Conservation (phyloP, 2,113 vertebrate genomes). For the Phyllopteryx taeniolatus region DNA sequence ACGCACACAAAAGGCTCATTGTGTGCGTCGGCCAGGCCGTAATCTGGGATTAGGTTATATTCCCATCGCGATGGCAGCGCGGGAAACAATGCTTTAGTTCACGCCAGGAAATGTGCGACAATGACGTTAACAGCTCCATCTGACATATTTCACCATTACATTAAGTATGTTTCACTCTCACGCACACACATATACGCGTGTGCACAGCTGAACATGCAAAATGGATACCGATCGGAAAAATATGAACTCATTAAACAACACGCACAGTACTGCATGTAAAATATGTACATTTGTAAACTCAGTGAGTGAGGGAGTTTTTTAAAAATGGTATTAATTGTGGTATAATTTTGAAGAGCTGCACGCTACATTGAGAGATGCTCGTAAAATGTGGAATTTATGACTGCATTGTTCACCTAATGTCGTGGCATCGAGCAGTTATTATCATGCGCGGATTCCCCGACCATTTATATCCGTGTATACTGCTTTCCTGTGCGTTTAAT, state of each 20-base stretch:
- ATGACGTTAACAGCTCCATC: conserved; percentile 67
- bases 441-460: conserved; percentile 18
- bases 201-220: too few relatives aligned
- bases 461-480: conserved; percentile 31
- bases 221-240: too few relatives aligned
- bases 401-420: not conserved
- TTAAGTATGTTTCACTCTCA: conserved; percentile 2
- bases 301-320: too few relatives aligned
- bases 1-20: not conserved
- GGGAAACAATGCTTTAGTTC: too few relatives aligned
- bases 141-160: conserved; percentile 55
- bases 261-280: not conserved
- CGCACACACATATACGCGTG: not conserved
- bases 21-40: too few relatives aligned
- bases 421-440: not conserved
- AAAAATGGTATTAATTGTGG: too few relatives aligned
- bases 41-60: too few relatives aligned
- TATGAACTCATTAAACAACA: not conserved
- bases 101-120: conserved; percentile 58
- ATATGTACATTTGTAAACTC: too few relatives aligned
- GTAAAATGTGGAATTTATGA: too few relatives aligned
- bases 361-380: too few relatives aligned
- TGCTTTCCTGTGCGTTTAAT: conserved; percentile 51
- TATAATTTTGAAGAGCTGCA: too few relatives aligned
- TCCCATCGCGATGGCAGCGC: too few relatives aligned